Evolutionary conservation across 2,888 invertebrate genomes (phyloP), one percentile per base, ranked within the genome.

Genomic region (Orchestes rusci): DNA sequence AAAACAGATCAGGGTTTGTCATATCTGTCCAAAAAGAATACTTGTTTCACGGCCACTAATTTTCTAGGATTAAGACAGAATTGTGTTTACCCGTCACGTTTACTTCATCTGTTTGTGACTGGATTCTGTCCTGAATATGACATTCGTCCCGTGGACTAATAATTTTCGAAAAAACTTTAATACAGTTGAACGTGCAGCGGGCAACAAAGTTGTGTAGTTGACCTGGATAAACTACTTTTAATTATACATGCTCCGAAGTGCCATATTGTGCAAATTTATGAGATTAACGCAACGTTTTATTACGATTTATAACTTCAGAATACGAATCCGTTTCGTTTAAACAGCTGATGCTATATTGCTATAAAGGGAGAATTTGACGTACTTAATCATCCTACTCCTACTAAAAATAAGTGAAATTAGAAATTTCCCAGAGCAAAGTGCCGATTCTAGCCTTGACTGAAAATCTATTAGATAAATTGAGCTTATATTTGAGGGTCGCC

Each of bases 51-150:
- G 52, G 51, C 52, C 51, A 47, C 48, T 53, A 45, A 54, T 54
- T 56, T 51, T 53, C 50, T 52, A 50, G 47, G 47, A 45, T 52
- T 53, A 51, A 52, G 45, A 41, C 48, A 56, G 53, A 53, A 55
- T 56, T 51, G 48, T 53, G 55, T 53, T 53, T 48, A 51, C 50
- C 50, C 50, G 56, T 54, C 56, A 56, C 56, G 56, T 56, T 48
- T 53, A 46, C 46, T 55, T 55, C 56, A 56, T 56, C 56, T 56
- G 56, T 53, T 54, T 56, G 51, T 53, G 56, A 56, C 54, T 55
- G 53, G 48, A 52, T 50, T 50, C 47, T 48, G 51, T 46, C 51
- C 49, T 49, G 49, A 35, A 45, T 43, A 40, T 46, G 50, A 50
- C 50, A 41, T 53, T 53, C 51, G 49, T 47, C 50, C 56, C 48